Evolutionary conservation across 2,797 vertebrate genomes (phyloP).

Genomic region (Clarias laeviceps): DNA sequence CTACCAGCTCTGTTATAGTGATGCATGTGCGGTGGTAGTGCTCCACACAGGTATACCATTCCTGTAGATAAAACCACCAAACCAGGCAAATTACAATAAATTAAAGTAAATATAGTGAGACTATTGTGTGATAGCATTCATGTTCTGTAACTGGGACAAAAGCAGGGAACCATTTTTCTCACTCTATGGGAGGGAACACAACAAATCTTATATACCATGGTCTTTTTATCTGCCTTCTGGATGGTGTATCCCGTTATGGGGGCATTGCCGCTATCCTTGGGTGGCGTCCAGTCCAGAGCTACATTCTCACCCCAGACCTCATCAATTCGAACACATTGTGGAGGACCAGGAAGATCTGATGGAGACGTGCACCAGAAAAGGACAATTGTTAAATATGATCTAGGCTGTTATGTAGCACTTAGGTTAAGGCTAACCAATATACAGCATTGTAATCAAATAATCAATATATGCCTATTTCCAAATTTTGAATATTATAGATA

Average conservation of each 20-base stretch:
- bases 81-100: background rate
- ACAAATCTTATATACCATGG: slow-evolving; percentile 80
- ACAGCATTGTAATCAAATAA: background rate
- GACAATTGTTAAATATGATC: background rate
- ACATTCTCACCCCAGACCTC: slow-evolving; percentile 97
- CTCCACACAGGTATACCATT: slow-evolving; percentile 96
- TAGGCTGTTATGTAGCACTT: background rate
- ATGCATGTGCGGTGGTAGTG: slow-evolving; percentile 93
- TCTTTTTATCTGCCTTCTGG: slow-evolving; percentile 98
- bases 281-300: slow-evolving; percentile 91
- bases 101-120: background rate
- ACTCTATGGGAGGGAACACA: background rate
- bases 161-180: background rate
- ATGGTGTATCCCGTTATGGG: slow-evolving; percentile 96
- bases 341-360: slow-evolving; percentile 91
- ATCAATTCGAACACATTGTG: slow-evolving; percentile 85
- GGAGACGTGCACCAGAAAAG: background rate
- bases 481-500: background rate
- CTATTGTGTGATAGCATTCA: background rate
- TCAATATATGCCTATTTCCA: background rate
- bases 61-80: slow-evolving; percentile 71
- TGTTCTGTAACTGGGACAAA: background rate
- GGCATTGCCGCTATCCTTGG: slow-evolving; percentile 92
- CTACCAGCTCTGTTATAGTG: slow-evolving; percentile 91
- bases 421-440: background rate